Percentiles rank a stretch among this genome's conserved stretches.
These are phyloP conservation scores for Beaufortia kweichowensis DNA, from an alignment of 2,113 vertebrate species.

Conservation along the genomic window DNA sequence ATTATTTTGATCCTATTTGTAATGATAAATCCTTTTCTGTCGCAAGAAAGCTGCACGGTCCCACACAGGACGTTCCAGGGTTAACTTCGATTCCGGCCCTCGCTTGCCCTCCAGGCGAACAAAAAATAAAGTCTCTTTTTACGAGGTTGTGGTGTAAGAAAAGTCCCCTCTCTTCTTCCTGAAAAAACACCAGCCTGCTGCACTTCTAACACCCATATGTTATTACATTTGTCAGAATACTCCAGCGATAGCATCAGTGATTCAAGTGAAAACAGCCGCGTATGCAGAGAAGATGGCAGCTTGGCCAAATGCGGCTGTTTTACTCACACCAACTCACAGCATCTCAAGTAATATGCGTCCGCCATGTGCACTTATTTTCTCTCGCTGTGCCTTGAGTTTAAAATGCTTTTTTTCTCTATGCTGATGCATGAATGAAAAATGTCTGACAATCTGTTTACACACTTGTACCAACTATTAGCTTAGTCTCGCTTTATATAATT, in stretches of 20 bases:
- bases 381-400: no score
- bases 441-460: no score
- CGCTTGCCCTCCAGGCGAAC: conserved; percentile 45
- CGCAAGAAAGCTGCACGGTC: no score
- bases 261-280: conserved; percentile 49
- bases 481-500: background rate
- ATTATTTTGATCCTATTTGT: background rate
- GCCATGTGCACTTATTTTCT: conserved; percentile 19
- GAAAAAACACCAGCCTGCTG: conserved; percentile 42
- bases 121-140: conserved; percentile 58
- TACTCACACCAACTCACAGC: conserved; percentile 23
- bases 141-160: conserved; percentile 59
- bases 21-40: background rate
- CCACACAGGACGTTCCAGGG: conserved; percentile 62
- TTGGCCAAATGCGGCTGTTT: conserved; percentile 53
- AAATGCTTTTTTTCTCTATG: no score
- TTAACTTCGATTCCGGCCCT: conserved; percentile 58
- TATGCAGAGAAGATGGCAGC: conserved; percentile 35
- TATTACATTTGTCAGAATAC: conserved; percentile 61
- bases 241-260: conserved; percentile 55
- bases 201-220: conserved; percentile 58
- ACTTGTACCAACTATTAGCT: background rate
- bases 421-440: conserved; percentile 27
- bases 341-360: background rate
- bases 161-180: conserved; percentile 52